Evolutionary conservation across 2,113 vertebrate genomes (phyloP), one percentile per base, ranked within the genome.

Genomic region (Archocentrus centrarchus): DNA sequence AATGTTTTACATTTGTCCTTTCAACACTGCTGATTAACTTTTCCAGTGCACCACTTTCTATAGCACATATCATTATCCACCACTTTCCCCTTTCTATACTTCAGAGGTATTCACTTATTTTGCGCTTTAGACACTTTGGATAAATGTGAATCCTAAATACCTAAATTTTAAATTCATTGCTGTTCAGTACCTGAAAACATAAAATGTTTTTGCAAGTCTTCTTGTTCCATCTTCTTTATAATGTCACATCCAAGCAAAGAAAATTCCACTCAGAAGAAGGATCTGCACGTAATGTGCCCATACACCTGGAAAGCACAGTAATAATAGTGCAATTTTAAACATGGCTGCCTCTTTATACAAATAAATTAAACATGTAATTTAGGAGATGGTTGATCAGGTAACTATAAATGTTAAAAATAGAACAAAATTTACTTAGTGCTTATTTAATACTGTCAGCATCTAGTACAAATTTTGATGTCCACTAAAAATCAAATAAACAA

Each of bases 1-100:
- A 77, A 47, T 14, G 30, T 64, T 63, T 57, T 41, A 50, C 37
- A 57, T 84, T 79, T 75, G 58, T 37, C 86, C 57, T 55, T 50
- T 47, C 35, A 53, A 27, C 59, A 59, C 55, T 77, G 50, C 39
- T 14, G 24, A 82, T 79, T 5, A 68, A 60, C 20, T 66, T 80
- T 75, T 82, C 55, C 53, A 55, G 59, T 83, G 30, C 55, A 22
- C n/a, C 41, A n/a, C 22, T 64, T 77, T 83, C n/a, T 37, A 9
- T 6, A 11, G 35, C 76, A 55, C 22, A 37, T 17, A n/a, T 59
- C 81, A 9, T 58, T 50, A 68, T 22, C 27, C 75, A 32, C 27
- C 73, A 50, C 55, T 62, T 24, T 58, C 18, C 14, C 24, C 24
- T 59, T 58, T 39, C 68, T n/a, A 44, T 35, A 63, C 57, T 50